Evolutionary conservation across 2,113 vertebrate species (phyloP).

Genomic region (Dipodomys spectabilis): DNA sequence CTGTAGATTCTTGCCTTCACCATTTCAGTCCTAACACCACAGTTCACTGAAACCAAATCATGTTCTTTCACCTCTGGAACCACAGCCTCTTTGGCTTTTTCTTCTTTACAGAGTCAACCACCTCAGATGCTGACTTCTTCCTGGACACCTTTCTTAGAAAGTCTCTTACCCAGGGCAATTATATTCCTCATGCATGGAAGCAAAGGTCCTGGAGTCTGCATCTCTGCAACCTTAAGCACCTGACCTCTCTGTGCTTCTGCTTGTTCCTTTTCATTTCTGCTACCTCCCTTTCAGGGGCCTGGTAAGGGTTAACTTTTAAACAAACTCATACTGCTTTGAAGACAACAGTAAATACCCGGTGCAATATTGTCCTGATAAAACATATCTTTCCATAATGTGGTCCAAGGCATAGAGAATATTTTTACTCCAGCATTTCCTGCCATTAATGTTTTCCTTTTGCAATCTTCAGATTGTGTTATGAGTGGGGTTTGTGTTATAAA

Average conservation of each 20-base stretch:
- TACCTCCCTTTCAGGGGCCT: neutral
- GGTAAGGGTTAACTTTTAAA: conserved; percentile 68
- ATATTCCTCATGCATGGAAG: neutral
- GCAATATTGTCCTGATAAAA: conserved; percentile 72
- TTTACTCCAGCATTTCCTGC: conserved; percentile 79
- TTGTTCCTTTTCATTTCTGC: neutral
- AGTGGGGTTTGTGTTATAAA: conserved; percentile 76
- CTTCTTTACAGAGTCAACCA: neutral
- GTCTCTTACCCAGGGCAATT: neutral
- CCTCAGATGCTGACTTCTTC: neutral
- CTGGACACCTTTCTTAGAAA: neutral
- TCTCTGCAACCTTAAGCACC: neutral
- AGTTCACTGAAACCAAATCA: neutral
- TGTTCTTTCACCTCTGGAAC: neutral
- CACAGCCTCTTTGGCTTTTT: neutral
- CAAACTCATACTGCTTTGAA: conserved; percentile 43
- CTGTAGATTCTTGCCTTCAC: neutral
- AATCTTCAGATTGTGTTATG: conserved; percentile 70
- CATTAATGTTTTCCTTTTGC: conserved; percentile 79
- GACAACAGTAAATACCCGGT: conserved; percentile 44
- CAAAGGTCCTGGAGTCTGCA: neutral
- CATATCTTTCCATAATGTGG: conserved; percentile 72
- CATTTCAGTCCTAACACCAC: neutral
- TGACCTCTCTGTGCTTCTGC: neutral
- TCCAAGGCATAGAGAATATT: conserved; percentile 75